These are phyloP conservation scores for Lordiphosa clarofinis DNA, from an alignment of 1,140 invertebrate genomes.

Conservation along the genomic window DNA sequence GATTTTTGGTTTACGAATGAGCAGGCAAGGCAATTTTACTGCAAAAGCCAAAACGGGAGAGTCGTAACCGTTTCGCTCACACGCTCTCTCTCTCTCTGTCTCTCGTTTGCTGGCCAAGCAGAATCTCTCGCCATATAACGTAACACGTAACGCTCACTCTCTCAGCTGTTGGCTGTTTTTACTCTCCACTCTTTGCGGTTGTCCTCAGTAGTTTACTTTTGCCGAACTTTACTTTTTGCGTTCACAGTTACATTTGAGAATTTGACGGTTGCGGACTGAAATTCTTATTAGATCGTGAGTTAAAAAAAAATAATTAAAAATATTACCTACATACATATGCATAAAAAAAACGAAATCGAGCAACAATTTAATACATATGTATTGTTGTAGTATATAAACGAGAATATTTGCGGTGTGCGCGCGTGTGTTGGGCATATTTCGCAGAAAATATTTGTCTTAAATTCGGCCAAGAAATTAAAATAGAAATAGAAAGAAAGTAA, in stretches of 20 bases:
- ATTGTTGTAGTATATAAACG: slow-evolving; percentile 52
- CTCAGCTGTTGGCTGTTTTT: too few species aligned
- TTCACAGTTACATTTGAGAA: slow-evolving; percentile 62
- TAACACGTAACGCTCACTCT: slow-evolving; percentile 31
- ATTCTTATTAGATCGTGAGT: slow-evolving; percentile 70
- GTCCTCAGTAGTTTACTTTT: too few species aligned
- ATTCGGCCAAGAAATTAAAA: slow-evolving; percentile 47
- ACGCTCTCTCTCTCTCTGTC: too few species aligned
- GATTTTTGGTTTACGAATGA: too few species aligned
- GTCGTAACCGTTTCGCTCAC: too few species aligned
- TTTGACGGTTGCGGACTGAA: slow-evolving; percentile 74
- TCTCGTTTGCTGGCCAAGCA: too few species aligned
- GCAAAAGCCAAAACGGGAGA: not conserved
- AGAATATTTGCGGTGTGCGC: slow-evolving; percentile 62
- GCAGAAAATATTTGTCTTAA: slow-evolving; percentile 61
- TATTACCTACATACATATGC: slow-evolving; percentile 46
- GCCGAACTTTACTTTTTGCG: too few species aligned
- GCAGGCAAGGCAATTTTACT: slow-evolving; percentile 18
- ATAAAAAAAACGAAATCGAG: slow-evolving; percentile 52
- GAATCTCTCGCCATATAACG: not conserved
- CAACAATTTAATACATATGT: slow-evolving; percentile 42
- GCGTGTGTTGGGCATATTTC: slow-evolving; percentile 70
- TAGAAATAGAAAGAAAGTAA: too few species aligned
- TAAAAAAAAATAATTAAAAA: slow-evolving; percentile 40
- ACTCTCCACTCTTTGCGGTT: too few species aligned